Percentiles rank a stretch among this genome's conserved stretches.
These are phyloP conservation scores for Neolamprologus toae DNA, from an alignment of 2,113 vertebrate species.

Conservation along the genomic window DNA sequence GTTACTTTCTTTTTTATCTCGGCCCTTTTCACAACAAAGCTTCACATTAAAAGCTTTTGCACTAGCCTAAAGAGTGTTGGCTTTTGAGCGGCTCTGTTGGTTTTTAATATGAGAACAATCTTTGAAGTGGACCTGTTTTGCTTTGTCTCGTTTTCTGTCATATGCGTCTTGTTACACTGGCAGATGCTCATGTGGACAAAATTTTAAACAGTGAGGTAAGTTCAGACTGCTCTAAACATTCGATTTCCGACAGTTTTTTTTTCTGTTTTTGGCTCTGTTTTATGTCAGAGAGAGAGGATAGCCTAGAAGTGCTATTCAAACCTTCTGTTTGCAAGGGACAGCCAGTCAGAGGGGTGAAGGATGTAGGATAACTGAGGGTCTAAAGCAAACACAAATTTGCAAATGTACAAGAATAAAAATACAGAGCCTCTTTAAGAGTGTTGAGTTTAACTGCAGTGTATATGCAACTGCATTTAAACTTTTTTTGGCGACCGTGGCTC, in stretches of 20 bases:
- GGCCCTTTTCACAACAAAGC: not conserved
- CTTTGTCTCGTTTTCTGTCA: not conserved
- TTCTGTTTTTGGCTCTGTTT: no score
- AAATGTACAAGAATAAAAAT: not conserved
- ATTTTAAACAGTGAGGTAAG: not conserved
- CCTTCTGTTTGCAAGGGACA: not conserved
- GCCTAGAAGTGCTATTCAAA: not conserved
- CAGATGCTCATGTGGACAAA: not conserved
- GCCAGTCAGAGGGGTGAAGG: not conserved
- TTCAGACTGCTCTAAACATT: not conserved
- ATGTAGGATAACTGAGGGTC: not conserved
- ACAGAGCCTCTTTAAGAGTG: not conserved
- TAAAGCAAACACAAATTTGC: not conserved
- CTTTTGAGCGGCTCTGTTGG: not conserved
- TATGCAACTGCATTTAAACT: not conserved
- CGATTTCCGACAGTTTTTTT: not conserved
- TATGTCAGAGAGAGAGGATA: not conserved
- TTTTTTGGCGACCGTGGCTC: accelerated
- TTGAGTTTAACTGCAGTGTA: not conserved
- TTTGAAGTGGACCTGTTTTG: not conserved
- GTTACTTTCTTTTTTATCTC: not conserved
- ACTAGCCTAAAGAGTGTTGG: not conserved
- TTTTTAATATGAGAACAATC: not conserved
- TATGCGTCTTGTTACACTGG: not conserved
- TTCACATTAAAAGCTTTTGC: not conserved